Evolutionary conservation across 1,140 invertebrate genomes (phyloP), one percentile per base, ranked within the genome.

Genomic region (Drosophila erecta): DNA sequence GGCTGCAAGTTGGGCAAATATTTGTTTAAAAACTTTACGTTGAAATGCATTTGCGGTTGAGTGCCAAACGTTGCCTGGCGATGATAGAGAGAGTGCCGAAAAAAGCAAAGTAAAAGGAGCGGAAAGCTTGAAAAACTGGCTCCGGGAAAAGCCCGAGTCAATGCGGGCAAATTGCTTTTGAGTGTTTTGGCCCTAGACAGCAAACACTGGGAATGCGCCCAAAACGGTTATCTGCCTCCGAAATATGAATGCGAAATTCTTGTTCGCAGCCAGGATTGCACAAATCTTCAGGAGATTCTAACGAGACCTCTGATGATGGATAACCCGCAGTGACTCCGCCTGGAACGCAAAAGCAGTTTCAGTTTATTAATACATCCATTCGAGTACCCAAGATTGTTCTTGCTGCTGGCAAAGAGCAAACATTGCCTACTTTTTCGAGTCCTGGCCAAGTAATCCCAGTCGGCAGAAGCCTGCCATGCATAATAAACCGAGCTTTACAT

Each of bases 1-100:
- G 79, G 55, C 84, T 79, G 79, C 80, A 89, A 90, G 62, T 90
- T 90, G 87, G 65, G 79, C 87, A 90, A 90, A 90, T 90, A 90
- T 90, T 90, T 89, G 80, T 80, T 90, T 90, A 84, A 89, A 89
- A 89, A 89, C 85, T 89, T 89, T 89, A 80, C 84, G 85, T 89
- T 89, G 84, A 89, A 89, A 89, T 90, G 84, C 84, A 89, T 89
- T 89, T 89, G 84, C 80, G 84, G 84, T 89, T 84, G 84, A 87
- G 84, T 87, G 85, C 79, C 79, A 79, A 87, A 59, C 81, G 72
- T 59, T 79, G 76, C 67, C 62, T 46, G 57, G 57, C 70, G 62
- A 83, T 64, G 79, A 66, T 74, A 70, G 74, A 65, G 72, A 55
- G 79, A 79, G 76, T 70, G 59, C 73, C 81, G 30, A 79, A 87